A percentile compares a stretch with the other conserved stretches of the same genome.
phyloP scores from a whole-genome alignment of 1,140 invertebrate species.

The Hycleus phaleratus region DNA sequence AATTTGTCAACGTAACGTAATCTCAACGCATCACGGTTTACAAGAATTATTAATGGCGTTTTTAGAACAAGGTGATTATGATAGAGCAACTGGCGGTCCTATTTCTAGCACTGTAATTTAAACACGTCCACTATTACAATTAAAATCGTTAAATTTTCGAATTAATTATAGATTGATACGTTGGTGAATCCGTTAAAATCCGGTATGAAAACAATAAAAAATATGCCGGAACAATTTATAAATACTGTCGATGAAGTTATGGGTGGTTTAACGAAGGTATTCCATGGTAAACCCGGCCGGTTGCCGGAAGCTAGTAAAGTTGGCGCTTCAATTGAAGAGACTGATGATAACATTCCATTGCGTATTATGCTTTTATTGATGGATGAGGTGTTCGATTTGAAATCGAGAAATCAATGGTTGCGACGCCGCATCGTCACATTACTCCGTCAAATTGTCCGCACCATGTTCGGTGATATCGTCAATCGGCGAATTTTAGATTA shows the following conservation, averaged over 20 bases:
- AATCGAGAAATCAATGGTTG: conserved; percentile 82
- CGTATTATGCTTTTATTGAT: conserved; percentile 78
- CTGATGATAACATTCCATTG: conserved; percentile 78
- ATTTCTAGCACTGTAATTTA: conserved; percentile 48
- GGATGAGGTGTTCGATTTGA: conserved; percentile 88
- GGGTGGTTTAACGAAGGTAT: conserved; percentile 54
- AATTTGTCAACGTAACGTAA: conserved; percentile 53
- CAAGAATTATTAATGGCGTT: conserved; percentile 64
- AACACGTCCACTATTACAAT: conserved; percentile 2
- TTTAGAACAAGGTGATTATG: conserved; percentile 73
- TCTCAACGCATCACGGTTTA: conserved; percentile 58
- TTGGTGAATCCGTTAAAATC: conserved; percentile 74
- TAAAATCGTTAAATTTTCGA: not conserved
- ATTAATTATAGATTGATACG: conserved; percentile 57
- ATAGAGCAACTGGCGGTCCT: conserved; percentile 54
- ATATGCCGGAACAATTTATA: conserved; percentile 74
- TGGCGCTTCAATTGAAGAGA: conserved; percentile 57
- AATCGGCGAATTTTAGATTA: conserved; percentile 87
- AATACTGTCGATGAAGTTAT: conserved; percentile 76
- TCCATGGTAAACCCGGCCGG: conserved; percentile 30
- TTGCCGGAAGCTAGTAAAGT: conserved; percentile 45
- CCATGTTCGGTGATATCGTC: conserved; percentile 78
- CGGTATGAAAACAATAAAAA: conserved; percentile 73
- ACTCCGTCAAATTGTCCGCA: conserved; percentile 69
- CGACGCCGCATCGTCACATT: conserved; percentile 71